phyloP scores from a whole-genome alignment of 2,888 invertebrate genomes.

The Silvanus unidentatus region DNA sequence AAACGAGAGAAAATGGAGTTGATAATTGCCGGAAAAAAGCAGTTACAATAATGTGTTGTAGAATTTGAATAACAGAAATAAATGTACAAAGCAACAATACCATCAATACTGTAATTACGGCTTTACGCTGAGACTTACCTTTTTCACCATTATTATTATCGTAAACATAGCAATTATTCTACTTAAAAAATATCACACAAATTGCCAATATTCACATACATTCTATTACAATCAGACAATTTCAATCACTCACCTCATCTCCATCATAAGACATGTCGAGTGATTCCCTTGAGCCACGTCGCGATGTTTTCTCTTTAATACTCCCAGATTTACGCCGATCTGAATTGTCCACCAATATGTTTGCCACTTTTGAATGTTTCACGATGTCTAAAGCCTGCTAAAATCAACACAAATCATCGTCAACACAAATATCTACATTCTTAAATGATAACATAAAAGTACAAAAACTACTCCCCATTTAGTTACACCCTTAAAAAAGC shows the following conservation, averaged over 20 bases:
- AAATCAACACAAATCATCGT: conserved; percentile 3
- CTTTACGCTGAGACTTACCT: no score
- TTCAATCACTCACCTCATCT: conserved; percentile 59
- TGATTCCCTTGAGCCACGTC: conserved; percentile 66
- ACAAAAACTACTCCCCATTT: neutral
- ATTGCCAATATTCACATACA: no score
- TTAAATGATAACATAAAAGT: neutral
- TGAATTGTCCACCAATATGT: conserved; percentile 57
- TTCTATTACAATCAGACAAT: no score
- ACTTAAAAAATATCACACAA: no score
- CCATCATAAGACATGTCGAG: conserved; percentile 67
- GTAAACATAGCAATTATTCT: no score
- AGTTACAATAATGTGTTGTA: no score
- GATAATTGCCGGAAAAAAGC: neutral
- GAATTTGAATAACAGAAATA: no score
- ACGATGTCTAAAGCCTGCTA: conserved; percentile 83
- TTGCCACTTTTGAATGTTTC: conserved; percentile 81
- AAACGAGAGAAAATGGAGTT: conserved; percentile 1
- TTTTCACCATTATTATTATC: no score
- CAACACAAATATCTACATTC: no score
- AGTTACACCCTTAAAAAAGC: neutral
- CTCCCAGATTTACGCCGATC: conserved; percentile 43
- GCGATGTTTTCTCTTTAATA: conserved; percentile 54
- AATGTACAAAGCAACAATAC: no score
- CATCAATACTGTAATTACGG: no score